These are phyloP conservation scores for Meriones unguiculatus DNA, from an alignment of 2,113 vertebrate species.

Conservation along the genomic window DNA sequence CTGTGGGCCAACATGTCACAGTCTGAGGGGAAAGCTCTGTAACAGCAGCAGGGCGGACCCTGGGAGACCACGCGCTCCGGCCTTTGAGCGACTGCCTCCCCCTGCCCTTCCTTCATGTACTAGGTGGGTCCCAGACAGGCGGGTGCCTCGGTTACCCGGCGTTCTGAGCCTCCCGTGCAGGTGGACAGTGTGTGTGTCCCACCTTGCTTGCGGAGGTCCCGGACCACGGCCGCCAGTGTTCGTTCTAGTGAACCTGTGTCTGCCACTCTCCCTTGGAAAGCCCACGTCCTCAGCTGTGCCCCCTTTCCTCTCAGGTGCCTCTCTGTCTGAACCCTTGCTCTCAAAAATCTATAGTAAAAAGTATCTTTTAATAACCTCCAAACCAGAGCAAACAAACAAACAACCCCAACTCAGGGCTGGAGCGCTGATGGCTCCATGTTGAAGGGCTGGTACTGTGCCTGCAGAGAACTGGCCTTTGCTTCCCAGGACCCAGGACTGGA, in stretches of 20 bases:
- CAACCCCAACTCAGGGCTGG: background rate
- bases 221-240: background rate
- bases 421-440: background rate
- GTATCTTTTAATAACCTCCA: background rate
- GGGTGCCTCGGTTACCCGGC: background rate
- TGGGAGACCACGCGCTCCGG: background rate
- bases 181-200: accelerated
- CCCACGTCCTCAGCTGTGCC: background rate
- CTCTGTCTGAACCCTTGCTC: background rate
- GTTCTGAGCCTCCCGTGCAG: background rate
- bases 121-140: background rate
- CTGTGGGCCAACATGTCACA: no score
- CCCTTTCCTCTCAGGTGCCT: background rate
- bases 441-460: background rate
- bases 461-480: background rate
- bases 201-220: background rate
- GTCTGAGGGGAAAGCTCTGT: background rate
- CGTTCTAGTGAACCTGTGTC: background rate
- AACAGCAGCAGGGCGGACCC: background rate
- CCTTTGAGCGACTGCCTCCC: background rate
- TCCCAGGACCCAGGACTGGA: background rate
- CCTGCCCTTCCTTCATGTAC: background rate
- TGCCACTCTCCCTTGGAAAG: background rate
- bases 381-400: background rate
- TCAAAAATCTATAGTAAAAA: background rate